Conservation (phyloP, 2,888 invertebrate species). For the Neuroscelio doddi region DNA sequence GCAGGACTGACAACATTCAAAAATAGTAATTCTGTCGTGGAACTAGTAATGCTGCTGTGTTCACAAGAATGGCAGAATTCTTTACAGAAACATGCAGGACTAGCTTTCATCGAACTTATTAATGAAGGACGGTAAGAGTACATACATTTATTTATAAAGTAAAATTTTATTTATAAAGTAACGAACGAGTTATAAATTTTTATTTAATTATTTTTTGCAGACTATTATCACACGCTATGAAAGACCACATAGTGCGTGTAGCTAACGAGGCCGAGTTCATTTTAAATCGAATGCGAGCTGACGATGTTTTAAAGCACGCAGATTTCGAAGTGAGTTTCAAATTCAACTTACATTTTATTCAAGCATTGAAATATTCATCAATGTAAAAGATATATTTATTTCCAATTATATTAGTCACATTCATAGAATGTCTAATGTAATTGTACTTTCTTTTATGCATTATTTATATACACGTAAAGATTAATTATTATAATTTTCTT, state of each 20-base stretch:
- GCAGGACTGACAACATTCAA: slow-evolving; percentile 94
- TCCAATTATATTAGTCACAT: too few relatives aligned
- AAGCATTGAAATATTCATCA: too few relatives aligned
- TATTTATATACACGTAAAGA: too few relatives aligned
- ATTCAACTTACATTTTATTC: slow-evolving; percentile 24
- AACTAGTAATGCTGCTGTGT: slow-evolving; percentile 98
- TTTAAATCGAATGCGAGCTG: slow-evolving; percentile 97
- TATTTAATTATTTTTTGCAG: slow-evolving; percentile 72
- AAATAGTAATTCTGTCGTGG: slow-evolving; percentile 97
- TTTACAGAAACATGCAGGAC: slow-evolving; percentile 98
- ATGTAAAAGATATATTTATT: too few relatives aligned
- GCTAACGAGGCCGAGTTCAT: slow-evolving; percentile 99
- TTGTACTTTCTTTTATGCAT: too few relatives aligned
- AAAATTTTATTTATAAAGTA: slow-evolving; percentile 8
- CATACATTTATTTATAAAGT: slow-evolving; percentile 11
- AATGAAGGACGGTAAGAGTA: slow-evolving; percentile 89
- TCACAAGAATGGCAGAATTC: slow-evolving; percentile 99
- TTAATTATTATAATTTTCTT: too few relatives aligned
- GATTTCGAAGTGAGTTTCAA: slow-evolving; percentile 84
- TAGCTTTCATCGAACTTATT: slow-evolving; percentile 99
- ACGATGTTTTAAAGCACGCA: slow-evolving; percentile 98
- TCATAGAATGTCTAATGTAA: too few relatives aligned
- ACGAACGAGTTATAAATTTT: too few relatives aligned
- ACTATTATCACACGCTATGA: slow-evolving; percentile 97
- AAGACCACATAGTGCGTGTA: slow-evolving; percentile 98